These are phyloP conservation scores for Drosophila emarginata DNA, from an alignment of 2,888 invertebrate species.

Conservation along the genomic window DNA sequence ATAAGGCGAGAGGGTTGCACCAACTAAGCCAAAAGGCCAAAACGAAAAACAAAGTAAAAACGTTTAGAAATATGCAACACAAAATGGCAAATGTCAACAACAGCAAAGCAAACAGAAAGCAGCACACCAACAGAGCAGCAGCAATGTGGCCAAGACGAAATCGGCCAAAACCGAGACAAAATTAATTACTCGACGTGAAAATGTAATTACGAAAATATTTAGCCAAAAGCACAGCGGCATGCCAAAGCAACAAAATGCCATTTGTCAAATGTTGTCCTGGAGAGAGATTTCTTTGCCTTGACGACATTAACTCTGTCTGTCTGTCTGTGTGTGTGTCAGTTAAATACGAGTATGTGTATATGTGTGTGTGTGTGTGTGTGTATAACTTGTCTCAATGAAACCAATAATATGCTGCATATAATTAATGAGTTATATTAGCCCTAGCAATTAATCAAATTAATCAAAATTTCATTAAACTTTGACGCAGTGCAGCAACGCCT, in stretches of 20 bases:
- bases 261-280: constrained; percentile 62
- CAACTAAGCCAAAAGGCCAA: constrained; percentile 48
- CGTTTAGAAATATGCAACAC: constrained; percentile 68
- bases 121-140: constrained; percentile 11
- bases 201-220: constrained; percentile 82
- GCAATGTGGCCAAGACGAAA: neutral
- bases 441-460: constrained; percentile 79
- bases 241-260: constrained; percentile 71
- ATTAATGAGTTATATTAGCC: constrained; percentile 76
- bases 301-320: constrained; percentile 28
- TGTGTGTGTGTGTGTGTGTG: constrained; percentile 11
- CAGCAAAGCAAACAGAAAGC: constrained; percentile 17
- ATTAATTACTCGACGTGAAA: constrained; percentile 82
- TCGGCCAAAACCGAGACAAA: constrained; percentile 76
- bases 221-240: constrained; percentile 69
- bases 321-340: constrained; percentile 22
- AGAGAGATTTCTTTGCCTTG: constrained; percentile 50
- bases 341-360: constrained; percentile 15
- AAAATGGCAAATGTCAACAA: constrained; percentile 78
- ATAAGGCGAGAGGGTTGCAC: constrained; percentile 30
- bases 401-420: constrained; percentile 71
- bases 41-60: constrained; percentile 43
- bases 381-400: constrained; percentile 34
- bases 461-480: constrained; percentile 74
- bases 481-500: constrained; percentile 69